Base-by-base conservation (phyloP, 2,797 vertebrate genomes). In the Epinephelus awoara region DNA sequence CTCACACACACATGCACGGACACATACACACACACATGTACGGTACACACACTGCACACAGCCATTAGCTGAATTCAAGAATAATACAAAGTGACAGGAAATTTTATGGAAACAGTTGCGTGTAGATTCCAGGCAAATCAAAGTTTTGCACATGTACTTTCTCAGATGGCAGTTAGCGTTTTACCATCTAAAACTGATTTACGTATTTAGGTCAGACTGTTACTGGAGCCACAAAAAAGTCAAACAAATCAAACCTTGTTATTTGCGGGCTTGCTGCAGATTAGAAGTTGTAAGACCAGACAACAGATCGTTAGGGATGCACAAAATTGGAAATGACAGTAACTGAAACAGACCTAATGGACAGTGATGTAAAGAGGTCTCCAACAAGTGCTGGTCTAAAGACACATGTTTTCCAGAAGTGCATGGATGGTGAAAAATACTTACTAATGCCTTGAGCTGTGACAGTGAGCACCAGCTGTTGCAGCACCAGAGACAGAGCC, bases 371-470 rank as follows among this genome's bases (percentile, higher is more conserved):
- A 29, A 11, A 38, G 6, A 64, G n/a, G 4, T 50, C 58, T 55
- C 63, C 12, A 25, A 47, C 50, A 44, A 50, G 18, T 73, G 42
- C 18, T 67, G 27, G 40, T 63, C 34, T 56, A 25, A 12, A 75
- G 21, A 68, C 25, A 55, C 25, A 77, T 23, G 58, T 62, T 64
- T 76, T 68, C 56, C 21, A 72, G 61, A 77, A n/a, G 29, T 15
- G 3, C 11, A 52, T 29, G 18, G 18, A 34, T 19, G 27, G 34
- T 34, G 51, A 67, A 55, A 38, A 85, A 63, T 70, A 93, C 97
- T 97, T 95, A 98, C 98, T 96, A 86, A 96, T 96, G n/a, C 96
- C 95, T 90, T 96, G 93, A 68, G 93, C 91, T 90, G 72, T 91
- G 86, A 92, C 95, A 74, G 88, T 91, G 88, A 90, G 79, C 67